Base-by-base conservation (phyloP, 2,888 invertebrate genomes). In the Phyto melanocephala region DNA sequence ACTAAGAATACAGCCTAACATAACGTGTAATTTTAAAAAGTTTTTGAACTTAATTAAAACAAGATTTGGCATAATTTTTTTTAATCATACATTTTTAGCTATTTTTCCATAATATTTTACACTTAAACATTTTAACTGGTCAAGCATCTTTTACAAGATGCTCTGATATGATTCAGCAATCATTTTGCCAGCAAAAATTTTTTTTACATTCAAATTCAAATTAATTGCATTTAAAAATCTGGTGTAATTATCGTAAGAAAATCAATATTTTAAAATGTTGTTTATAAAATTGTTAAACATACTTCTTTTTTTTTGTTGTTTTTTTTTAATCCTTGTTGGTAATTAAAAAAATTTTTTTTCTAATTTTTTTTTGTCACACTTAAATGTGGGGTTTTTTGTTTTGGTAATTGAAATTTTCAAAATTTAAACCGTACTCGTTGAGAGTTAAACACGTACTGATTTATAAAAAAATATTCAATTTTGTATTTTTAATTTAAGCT, bases 381-480 rank as follows among this genome's bases (percentile, higher is more conserved):
- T 50, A 24, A n/a, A 7, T 52, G 13, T 10, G n/a, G n/a, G n/a
- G n/a, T 42, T 13, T 42, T 28, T 28, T 28, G 6, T 28, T 28
- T 28, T 28, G 3, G 10, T 13, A 56, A 17, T 35, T 15, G 15
- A 28, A 28, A 37, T 22, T 62, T 62, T 62, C 1, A 74, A 28
- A 37, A 24, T 35, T 52, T 22, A 35, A 77, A 83, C 87, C 86
- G 86, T 80, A 85, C 89, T 78, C 87, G 65, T 74, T 86, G 87
- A 89, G 86, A 85, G 89, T 86, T 87, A 85, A 88, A 88, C 85
- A 86, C 85, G 85, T 86, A 89, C 89, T 89, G 89, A 88, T 81
- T 87, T 85, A 42, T 65, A 71, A 80, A 86, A 87, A 80, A 86
- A 20, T 87, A 86, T 76, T 35, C 42, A 72, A 80, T 72, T 79